A percentile compares a stretch with the other conserved stretches of the same genome.
Evolutionary conservation across 2,113 vertebrate genomes (phyloP).

Genomic region (Lota lota): DNA sequence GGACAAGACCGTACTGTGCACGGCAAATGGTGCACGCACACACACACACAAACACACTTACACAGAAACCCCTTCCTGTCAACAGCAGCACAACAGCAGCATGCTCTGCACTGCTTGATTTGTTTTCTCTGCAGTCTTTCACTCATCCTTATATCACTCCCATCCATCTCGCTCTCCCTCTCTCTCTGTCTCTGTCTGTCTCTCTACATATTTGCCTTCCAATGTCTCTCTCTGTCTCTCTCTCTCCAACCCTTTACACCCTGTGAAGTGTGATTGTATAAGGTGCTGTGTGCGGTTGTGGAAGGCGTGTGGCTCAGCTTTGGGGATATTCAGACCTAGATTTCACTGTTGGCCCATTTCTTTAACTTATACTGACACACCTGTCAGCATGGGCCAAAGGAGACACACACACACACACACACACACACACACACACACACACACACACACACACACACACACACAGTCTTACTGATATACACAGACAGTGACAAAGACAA

Average conservation of each 20-base stretch:
- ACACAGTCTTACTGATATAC: neutral
- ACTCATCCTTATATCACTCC: neutral
- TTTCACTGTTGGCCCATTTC: neutral
- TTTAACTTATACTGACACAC: neutral
- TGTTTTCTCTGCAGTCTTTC: too few relatives aligned
- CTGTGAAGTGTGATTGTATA: neutral
- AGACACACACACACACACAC: neutral
- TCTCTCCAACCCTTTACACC: neutral
- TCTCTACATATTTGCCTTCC: neutral
- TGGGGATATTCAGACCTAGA: neutral
- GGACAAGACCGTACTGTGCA: too few relatives aligned
- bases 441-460: neutral
- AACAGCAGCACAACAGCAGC: too few relatives aligned
- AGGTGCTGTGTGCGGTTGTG: neutral
- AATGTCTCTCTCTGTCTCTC: neutral
- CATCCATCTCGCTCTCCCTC: neutral
- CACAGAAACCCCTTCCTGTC: too few relatives aligned
- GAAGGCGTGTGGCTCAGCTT: neutral
- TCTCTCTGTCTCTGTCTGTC: neutral
- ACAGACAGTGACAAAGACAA: neutral
- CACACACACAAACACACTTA: too few relatives aligned
- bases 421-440: neutral
- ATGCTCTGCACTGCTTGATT: too few relatives aligned
- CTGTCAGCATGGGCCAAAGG: too few relatives aligned
- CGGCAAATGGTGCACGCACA: too few relatives aligned